A percentile compares a stretch with the other conserved stretches of the same genome.
phyloP scores from a whole-genome alignment of 2,797 vertebrate species.

The Phoeniculus purpureus region DNA sequence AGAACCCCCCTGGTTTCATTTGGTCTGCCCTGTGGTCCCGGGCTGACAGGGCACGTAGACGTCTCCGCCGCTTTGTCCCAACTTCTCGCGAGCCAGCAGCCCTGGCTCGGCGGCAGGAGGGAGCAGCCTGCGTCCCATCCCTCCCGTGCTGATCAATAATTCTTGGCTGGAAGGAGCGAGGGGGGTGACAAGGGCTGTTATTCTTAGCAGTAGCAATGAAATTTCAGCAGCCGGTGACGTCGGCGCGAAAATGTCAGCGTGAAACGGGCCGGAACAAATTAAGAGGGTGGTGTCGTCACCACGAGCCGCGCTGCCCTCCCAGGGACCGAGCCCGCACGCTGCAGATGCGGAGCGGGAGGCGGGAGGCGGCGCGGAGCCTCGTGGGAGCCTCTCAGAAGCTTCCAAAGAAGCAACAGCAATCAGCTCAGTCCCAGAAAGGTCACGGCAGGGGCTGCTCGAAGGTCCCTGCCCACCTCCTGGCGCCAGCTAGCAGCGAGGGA shows the following conservation, averaged over 20 bases:
- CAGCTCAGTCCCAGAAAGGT: constrained; percentile 6
- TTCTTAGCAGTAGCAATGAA: constrained; percentile 75
- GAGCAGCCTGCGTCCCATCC: constrained; percentile 14
- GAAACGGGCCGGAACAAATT: constrained; percentile 75
- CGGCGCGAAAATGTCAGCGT: constrained; percentile 73
- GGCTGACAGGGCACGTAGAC: not conserved
- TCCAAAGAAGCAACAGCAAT: not conserved
- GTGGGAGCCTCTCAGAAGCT: constrained; percentile 26
- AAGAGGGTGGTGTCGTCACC: constrained; percentile 61
- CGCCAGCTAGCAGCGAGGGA: not conserved
- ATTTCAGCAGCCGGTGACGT: constrained; percentile 72
- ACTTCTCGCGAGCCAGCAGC: constrained; percentile 10
- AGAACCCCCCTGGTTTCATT: too few species aligned
- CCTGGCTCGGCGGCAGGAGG: constrained; percentile 49
- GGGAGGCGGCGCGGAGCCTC: not conserved
- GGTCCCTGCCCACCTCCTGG: not conserved
- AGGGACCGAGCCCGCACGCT: constrained; percentile 43
- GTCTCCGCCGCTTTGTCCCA: constrained; percentile 22
- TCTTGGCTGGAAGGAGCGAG: constrained; percentile 39
- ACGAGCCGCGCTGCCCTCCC: constrained; percentile 59
- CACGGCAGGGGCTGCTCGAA: constrained; percentile 14
- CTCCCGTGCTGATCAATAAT: constrained; percentile 59
- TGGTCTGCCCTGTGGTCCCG: not conserved
- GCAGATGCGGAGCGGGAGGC: constrained; percentile 27
- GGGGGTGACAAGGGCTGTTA: constrained; percentile 62